Evolutionary conservation across 2,888 invertebrate species (phyloP).

Genomic region (Scaptomyza reducta): DNA sequence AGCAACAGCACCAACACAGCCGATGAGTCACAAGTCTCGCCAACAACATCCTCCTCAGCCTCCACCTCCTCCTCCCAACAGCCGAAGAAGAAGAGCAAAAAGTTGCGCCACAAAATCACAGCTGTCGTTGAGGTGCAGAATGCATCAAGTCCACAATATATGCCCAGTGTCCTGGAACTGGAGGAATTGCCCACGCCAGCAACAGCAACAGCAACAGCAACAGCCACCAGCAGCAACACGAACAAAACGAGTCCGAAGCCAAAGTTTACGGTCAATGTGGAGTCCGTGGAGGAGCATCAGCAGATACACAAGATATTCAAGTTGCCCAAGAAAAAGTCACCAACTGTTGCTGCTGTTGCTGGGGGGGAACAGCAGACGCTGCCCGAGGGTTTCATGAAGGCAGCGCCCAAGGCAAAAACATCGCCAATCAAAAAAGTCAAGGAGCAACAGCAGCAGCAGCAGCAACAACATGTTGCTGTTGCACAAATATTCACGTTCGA

Average conservation of each 20-base stretch:
- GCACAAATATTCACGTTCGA: conserved; percentile 76
- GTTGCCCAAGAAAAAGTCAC: conserved; percentile 82
- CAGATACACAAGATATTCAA: conserved; percentile 82
- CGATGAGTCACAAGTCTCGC: too few relatives aligned
- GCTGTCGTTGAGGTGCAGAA: conserved; percentile 82
- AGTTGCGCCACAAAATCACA: conserved; percentile 82
- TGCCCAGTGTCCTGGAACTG: conserved; percentile 64
- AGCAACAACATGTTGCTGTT: conserved; percentile 44
- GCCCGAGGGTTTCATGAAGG: conserved; percentile 74
- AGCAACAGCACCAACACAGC: conserved; percentile 74
- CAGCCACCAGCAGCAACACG: conserved; percentile 2
- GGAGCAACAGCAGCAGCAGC: conserved; percentile 1
- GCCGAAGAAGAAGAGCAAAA: conserved; percentile 75
- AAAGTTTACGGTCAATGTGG: conserved; percentile 83
- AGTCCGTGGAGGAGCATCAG: conserved; percentile 83
- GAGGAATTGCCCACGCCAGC: conserved; percentile 41
- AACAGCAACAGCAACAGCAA: conserved; percentile 12
- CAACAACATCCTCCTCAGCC: too few relatives aligned
- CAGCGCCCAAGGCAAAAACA: conserved; percentile 71
- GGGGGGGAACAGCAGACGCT: conserved; percentile 35
- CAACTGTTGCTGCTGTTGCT: conserved; percentile 4
- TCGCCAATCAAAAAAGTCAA: conserved; percentile 62
- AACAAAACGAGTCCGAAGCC: conserved; percentile 69
- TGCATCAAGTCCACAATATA: conserved; percentile 60
- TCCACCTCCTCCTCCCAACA: too few relatives aligned